Base-by-base conservation (phyloP, 2,888 invertebrate species). In the Sarcophaga carnaria region DNA sequence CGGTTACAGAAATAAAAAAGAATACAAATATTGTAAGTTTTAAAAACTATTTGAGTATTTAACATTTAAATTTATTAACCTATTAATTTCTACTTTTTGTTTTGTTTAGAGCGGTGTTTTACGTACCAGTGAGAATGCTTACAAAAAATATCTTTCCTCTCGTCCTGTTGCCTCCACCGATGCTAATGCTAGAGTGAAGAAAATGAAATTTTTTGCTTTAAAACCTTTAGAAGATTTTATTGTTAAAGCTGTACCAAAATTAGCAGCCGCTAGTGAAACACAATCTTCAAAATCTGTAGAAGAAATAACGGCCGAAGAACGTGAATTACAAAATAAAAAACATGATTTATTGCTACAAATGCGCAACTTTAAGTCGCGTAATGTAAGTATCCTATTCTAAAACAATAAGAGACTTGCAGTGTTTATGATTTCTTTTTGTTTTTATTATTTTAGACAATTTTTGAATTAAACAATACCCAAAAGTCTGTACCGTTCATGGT, bases 101-200 rank as follows among this genome's bases (percentile, higher is more conserved):
- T 85, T 88, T 37, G 37, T 91, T 92, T 89, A 96, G 96, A 92
- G 93, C 10, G 95, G 95, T 87, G 94, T 96, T 91, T 94, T 94
- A 90, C 95, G 96, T 88, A 97, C 97, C 0, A 96, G 97, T 87
- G 95, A 95, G 62, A 99, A 99, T 92, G 99, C 97, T 0, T 98
- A 98, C 94, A 96, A 96, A 91, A 97, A 98, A 89, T 99, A 99
- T 93, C 91, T 97, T 1, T 95, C 96, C 88, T 98, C 99, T 88
- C 95, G 99, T 86, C 98, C 98, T 67, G 95, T 96, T 0, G 97
- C 99, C 0, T 98, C 99, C 0, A 94, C 95, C 0, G 99, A 98
- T 91, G 98, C 98, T 87, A 97, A 98, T 90, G 96, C 96, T 89
- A 95, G 98, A 87, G 96, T 97, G 14, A 99, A 99, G 94, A 95